Percentiles rank a stretch among this genome's conserved stretches.
Evolutionary conservation across 2,113 vertebrate genomes (phyloP).

Genomic region (Dicaeum eximium): DNA sequence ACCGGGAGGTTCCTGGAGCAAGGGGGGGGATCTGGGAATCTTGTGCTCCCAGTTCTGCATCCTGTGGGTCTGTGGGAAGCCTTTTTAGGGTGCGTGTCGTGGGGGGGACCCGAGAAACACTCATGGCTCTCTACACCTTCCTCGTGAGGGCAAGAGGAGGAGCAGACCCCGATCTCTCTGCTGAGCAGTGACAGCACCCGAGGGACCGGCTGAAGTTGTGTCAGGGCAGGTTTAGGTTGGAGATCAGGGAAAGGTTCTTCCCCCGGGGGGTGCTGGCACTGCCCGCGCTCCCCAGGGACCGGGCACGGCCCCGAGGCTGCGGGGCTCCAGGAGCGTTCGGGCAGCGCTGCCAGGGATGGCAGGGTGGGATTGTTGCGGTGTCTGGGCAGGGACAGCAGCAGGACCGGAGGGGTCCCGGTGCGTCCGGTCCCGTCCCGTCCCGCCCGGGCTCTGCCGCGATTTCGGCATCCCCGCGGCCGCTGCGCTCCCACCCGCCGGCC

Average conservation of each 20-base stretch:
- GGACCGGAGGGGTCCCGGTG: not conserved
- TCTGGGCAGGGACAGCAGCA: rapidly evolving
- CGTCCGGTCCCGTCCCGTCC: not conserved
- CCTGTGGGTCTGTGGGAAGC: rapidly evolving
- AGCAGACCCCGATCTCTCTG: not conserved
- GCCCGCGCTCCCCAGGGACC: not conserved
- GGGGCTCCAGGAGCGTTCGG: not conserved
- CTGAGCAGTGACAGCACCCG: not conserved
- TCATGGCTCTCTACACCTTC: not conserved
- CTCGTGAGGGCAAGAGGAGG: not conserved
- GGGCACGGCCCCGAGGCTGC: not conserved
- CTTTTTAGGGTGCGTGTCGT: rapidly evolving
- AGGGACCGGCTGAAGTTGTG: not conserved
- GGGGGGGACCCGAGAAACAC: not conserved
- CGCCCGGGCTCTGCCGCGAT: not conserved
- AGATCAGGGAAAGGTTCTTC: too few relatives aligned
- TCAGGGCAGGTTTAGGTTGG: not conserved
- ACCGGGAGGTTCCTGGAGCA: not conserved
- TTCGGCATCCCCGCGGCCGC: not conserved
- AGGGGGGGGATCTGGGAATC: too few relatives aligned
- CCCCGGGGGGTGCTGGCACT: rapidly evolving
- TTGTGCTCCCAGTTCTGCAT: not conserved
- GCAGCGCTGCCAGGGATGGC: not conserved
- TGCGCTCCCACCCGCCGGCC: not conserved
- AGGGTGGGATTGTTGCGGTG: rapidly evolving